phyloP scores from a whole-genome alignment of 2,888 invertebrate species.

The Elysia crispata region DNA sequence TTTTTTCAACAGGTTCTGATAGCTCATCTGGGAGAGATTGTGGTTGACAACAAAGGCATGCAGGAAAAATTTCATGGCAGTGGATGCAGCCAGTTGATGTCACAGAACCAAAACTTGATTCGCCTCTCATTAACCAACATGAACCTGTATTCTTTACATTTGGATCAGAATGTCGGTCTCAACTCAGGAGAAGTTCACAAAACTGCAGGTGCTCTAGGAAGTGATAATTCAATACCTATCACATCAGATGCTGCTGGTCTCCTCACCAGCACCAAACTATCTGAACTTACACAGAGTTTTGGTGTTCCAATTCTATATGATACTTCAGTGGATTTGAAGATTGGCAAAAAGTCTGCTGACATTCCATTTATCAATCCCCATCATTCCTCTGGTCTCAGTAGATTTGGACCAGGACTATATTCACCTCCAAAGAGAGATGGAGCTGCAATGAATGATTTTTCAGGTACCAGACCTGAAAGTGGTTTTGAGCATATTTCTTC shows the following conservation, averaged over 20 bases:
- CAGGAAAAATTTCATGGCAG: slow-evolving; percentile 30
- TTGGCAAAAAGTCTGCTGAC: slow-evolving; percentile 79
- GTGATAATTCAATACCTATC: neutral
- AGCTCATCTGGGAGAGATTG: slow-evolving; percentile 93
- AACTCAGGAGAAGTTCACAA: neutral
- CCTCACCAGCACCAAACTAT: slow-evolving; percentile 43
- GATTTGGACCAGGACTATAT: slow-evolving; percentile 3
- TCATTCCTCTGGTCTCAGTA: slow-evolving; percentile 33
- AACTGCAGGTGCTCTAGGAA: neutral
- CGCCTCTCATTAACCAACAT: slow-evolving; percentile 88
- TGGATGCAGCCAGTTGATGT: slow-evolving; percentile 31
- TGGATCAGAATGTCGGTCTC: slow-evolving; percentile 73
- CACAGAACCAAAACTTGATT: slow-evolving; percentile 48
- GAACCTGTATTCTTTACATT: slow-evolving; percentile 89
- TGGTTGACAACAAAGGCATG: slow-evolving; percentile 73
- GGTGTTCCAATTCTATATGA: slow-evolving; percentile 92
- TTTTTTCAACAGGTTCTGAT: slow-evolving; percentile 84
- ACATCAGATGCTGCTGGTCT: slow-evolving; percentile 32
- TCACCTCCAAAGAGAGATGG: slow-evolving; percentile 28
- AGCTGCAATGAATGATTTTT: no score
- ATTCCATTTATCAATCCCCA: slow-evolving; percentile 59
- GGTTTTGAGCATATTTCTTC: slow-evolving; percentile 37
- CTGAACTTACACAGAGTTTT: slow-evolving; percentile 50
- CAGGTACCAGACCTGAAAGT: neutral
- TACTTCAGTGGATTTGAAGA: slow-evolving; percentile 86